Evolutionary conservation across 2,888 invertebrate species (phyloP), one percentile per base, ranked within the genome.

Genomic region (Campopleginae sp.): DNA sequence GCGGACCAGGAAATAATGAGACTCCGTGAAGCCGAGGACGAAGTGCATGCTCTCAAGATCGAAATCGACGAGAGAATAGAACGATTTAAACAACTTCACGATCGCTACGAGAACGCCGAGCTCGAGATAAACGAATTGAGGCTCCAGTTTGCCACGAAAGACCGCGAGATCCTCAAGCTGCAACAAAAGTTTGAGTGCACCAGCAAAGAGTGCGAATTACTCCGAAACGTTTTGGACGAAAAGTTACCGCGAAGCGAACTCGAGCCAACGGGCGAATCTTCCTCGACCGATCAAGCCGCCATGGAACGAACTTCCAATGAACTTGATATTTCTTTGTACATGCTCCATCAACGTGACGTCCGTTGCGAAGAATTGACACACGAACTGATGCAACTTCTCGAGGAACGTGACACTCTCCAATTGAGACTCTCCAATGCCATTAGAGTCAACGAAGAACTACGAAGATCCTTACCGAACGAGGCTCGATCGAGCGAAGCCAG

Each of bases 281-380:
- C 76, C 0, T 23, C 82, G 42, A 23, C 12, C 31, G 61, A 74
- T 80, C 78, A 85, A n/a, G 27, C 51, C 6, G 63, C 70, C 51
- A 71, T 38, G 12, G 86, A 86, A 63, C 83, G 77, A 65, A 63
- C 77, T 12, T 90, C 91, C 1, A 92, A 89, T 74, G 97, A 98
- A 92, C 94, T 98, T 76, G 97, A 98, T 91, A 94, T 97, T 75
- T 97, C 98, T 0, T 93, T 97, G 61, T 97, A 97, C 91, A 97
- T 97, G 96, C 94, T 98, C 75, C 98, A 98, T 92, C 97, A 98
- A 91, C 95, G 98, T 87, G 98, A 98, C 88, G 97, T 98, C 82
- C 95, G 97, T 0, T 97, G 97, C 92, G 98, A 98, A 91, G 98
- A 98, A 93, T 94, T 98, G 83, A 98, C 98, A 0, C 95, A 97